Conservation (phyloP, 2,113 vertebrate genomes). For the Opisthocomus hoazin region DNA sequence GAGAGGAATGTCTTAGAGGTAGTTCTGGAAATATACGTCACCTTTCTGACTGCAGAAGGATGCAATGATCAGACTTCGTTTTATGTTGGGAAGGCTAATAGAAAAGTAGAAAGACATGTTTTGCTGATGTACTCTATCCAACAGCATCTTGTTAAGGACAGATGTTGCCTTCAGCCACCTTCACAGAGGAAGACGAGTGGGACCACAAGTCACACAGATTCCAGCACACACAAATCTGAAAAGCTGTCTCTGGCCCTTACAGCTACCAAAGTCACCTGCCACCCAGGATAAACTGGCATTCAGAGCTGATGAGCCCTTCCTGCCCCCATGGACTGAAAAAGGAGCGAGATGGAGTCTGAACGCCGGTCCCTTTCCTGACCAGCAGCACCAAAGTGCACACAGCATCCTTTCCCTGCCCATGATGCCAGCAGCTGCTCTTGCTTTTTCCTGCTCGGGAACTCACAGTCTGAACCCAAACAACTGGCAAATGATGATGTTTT, state of each 20-base stretch:
- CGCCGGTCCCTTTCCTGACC: neutral
- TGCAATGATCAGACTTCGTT: neutral
- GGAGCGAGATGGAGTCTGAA: neutral
- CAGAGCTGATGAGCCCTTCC: neutral
- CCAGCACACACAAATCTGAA: neutral
- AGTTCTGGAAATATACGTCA: no score
- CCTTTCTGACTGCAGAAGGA: no score
- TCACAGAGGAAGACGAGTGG: neutral
- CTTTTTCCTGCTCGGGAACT: neutral
- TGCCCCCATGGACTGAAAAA: rapidly evolving
- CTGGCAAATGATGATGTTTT: neutral
- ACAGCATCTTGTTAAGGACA: neutral
- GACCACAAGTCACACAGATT: neutral
- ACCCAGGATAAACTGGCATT: neutral
- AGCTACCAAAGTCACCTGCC: neutral
- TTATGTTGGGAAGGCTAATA: neutral
- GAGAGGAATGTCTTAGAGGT: no score
- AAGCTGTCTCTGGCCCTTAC: neutral
- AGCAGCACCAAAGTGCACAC: neutral
- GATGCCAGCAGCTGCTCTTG: neutral
- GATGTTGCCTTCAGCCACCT: neutral
- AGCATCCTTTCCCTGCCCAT: neutral
- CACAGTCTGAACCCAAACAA: neutral
- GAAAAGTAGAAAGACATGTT: neutral
- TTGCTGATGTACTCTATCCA: neutral